Conservation (phyloP, 2,888 invertebrate genomes). For the Ferdinandea cuprea region DNA sequence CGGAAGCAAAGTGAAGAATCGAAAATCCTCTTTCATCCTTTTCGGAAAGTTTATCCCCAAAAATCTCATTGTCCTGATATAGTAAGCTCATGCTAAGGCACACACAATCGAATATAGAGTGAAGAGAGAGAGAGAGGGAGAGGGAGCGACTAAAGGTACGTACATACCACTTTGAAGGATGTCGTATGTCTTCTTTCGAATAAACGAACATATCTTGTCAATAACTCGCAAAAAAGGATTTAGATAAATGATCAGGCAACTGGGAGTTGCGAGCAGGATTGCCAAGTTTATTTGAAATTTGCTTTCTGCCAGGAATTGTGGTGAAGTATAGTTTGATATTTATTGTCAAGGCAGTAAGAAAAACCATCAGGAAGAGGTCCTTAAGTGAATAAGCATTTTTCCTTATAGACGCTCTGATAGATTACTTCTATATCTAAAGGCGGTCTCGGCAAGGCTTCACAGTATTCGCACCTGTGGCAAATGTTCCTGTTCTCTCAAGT, state of each 20-base stretch:
- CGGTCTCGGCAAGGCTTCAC: no score
- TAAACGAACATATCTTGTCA: neutral
- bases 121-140: no score
- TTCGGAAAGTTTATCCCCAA: conserved; percentile 14
- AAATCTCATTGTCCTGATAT: conserved; percentile 32
- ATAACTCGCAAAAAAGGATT: neutral
- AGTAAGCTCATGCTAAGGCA: conserved; percentile 8
- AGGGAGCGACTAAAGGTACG: neutral
- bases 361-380: no score
- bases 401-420: no score
- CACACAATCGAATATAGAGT: no score
- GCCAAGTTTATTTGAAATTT: neutral
- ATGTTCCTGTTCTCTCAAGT: no score
- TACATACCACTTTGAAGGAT: conserved; percentile 7
- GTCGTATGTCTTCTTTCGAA: conserved; percentile 11
- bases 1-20: conserved; percentile 14
- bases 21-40: conserved; percentile 32
- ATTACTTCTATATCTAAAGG: no score
- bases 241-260: neutral
- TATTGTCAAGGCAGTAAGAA: no score
- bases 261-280: neutral
- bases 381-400: no score
- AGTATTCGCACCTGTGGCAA: no score
- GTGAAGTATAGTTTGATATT: no score
- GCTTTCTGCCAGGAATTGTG: no score